Conservation (phyloP, 2,888 invertebrate species). For the Tortricodes alternella region DNA sequence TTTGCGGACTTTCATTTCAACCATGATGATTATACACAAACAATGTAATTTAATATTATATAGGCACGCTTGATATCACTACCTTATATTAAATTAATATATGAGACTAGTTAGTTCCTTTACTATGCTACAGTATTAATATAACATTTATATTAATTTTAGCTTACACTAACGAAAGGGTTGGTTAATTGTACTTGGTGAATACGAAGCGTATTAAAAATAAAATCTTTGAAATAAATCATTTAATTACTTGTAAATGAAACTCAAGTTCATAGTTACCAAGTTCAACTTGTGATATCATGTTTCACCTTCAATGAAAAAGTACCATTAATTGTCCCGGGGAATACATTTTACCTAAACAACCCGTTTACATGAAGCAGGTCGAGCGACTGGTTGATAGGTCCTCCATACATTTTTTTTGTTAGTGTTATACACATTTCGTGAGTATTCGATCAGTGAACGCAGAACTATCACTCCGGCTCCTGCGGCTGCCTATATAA, state of each 20-base stretch:
- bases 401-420: neutral
- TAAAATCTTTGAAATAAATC: slow-evolving; percentile 57
- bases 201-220: slow-evolving; percentile 71
- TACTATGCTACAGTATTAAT: slow-evolving; percentile 70
- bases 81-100: slow-evolving; percentile 71
- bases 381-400: neutral
- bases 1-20: neutral
- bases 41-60: slow-evolving; percentile 53
- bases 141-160: slow-evolving; percentile 48
- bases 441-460: slow-evolving; percentile 37
- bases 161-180: slow-evolving; percentile 45
- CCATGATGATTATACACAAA: slow-evolving; percentile 3
- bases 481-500: slow-evolving; percentile 50
- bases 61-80: slow-evolving; percentile 78
- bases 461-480: slow-evolving; percentile 1
- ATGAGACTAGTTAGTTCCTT: slow-evolving; percentile 82
- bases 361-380: neutral
- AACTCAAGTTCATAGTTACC: slow-evolving; percentile 37
- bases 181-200: slow-evolving; percentile 77
- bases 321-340: neutral
- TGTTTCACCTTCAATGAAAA: slow-evolving; percentile 5
- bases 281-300: slow-evolving; percentile 37
- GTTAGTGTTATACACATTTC: slow-evolving; percentile 45
- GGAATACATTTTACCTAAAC: neutral
- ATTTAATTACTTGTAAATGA: slow-evolving; percentile 30